phyloP scores from a whole-genome alignment of 2,888 invertebrate species.

The Globia sparganii region DNA sequence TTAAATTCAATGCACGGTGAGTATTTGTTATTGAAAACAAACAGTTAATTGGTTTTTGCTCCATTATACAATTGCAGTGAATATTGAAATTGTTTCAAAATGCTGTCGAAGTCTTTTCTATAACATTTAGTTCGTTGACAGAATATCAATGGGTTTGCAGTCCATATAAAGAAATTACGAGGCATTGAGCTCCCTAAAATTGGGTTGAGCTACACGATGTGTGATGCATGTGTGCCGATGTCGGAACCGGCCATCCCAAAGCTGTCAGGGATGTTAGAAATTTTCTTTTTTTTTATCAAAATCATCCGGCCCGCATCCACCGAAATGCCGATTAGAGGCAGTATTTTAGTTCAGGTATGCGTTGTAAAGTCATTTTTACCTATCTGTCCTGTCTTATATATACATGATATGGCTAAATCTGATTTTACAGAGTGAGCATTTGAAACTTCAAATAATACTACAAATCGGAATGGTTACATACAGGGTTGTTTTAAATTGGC shows the following conservation, averaged over 20 bases:
- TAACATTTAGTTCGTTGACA: constrained; percentile 9
- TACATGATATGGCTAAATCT: too few relatives aligned
- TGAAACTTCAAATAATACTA: too few relatives aligned
- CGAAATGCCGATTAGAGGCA: background rate
- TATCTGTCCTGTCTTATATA: too few relatives aligned
- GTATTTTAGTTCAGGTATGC: background rate
- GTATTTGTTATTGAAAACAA: constrained; percentile 46
- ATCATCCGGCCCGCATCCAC: background rate
- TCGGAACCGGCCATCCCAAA: background rate
- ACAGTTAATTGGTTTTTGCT: constrained; percentile 33
- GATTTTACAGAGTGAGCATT: too few relatives aligned
- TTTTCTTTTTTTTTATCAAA: background rate
- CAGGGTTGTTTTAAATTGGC: too few relatives aligned
- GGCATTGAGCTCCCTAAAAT: constrained; percentile 4
- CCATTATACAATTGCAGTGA: constrained; percentile 22
- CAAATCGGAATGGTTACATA: too few relatives aligned
- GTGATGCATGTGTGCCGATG: constrained; percentile 8
- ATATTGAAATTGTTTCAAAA: constrained; percentile 26
- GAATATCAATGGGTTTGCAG: constrained; percentile 39
- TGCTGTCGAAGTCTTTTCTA: constrained; percentile 21
- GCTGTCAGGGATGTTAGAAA: background rate
- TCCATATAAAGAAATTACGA: constrained; percentile 20
- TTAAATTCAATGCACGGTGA: constrained; percentile 23
- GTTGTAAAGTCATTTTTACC: background rate
- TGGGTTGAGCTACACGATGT: constrained; percentile 4